Percentiles rank a stretch among this genome's conserved stretches.
Evolutionary conservation across 2,888 invertebrate genomes (phyloP).

Genomic region (Ametastegia equiseti): DNA sequence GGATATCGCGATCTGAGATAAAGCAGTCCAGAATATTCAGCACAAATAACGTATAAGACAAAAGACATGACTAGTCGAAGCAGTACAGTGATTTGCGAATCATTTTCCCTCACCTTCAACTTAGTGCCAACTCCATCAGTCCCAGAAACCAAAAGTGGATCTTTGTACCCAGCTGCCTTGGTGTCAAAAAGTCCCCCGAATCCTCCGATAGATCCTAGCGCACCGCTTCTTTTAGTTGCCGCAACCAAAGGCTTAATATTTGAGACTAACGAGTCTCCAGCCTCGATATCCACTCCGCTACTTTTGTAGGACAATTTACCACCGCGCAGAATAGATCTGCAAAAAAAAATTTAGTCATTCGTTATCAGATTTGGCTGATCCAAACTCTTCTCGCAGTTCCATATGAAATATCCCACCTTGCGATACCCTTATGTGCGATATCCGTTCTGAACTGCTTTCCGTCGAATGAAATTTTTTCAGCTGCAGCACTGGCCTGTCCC

Average conservation of each 20-base stretch:
- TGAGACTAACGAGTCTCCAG: constrained; percentile 91
- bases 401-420: constrained; percentile 79
- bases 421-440: constrained; percentile 92
- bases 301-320: constrained; percentile 91
- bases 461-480: constrained; percentile 86
- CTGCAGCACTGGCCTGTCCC: constrained; percentile 85
- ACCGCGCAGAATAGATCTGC: constrained; percentile 77
- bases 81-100: neutral
- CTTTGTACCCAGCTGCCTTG: constrained; percentile 85
- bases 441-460: constrained; percentile 93
- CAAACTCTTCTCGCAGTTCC: neutral
- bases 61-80: neutral
- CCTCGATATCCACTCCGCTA: constrained; percentile 95
- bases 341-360: neutral
- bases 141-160: constrained; percentile 94
- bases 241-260: constrained; percentile 89
- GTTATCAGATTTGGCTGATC: neutral
- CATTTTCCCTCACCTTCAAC: constrained; percentile 83
- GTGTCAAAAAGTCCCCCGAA: constrained; percentile 96
- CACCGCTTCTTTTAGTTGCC: constrained; percentile 87
- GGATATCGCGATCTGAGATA: constrained; percentile 88
- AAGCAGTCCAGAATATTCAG: neutral
- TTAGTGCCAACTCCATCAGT: constrained; percentile 99
- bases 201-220: constrained; percentile 90
- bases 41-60: neutral